Evolutionary conservation across 2,888 invertebrate genomes (phyloP).

Genomic region (Hyposoter dolosus): DNA sequence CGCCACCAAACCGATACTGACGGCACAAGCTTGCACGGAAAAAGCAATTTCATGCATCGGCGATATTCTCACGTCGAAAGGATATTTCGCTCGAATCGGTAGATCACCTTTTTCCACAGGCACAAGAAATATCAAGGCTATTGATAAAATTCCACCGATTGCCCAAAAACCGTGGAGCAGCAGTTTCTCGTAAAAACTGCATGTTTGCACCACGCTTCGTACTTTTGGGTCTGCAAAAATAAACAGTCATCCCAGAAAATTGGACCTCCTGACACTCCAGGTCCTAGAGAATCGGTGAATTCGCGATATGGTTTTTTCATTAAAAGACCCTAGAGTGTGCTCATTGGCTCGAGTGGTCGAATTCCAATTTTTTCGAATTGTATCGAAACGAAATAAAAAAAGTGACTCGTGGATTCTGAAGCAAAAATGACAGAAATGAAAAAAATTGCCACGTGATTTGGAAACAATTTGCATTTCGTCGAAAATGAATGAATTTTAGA

Average conservation of each 20-base stretch:
- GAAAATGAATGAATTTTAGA: background rate
- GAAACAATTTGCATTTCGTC: background rate
- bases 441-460: background rate
- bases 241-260: background rate
- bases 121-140: conserved; percentile 74
- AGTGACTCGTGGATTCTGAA: no score
- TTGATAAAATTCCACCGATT: conserved; percentile 69
- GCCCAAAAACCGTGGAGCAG: conserved; percentile 67
- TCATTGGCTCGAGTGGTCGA: background rate
- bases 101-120: conserved; percentile 74
- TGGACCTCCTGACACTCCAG: background rate
- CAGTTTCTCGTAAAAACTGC: conserved; percentile 62
- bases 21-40: conserved; percentile 71
- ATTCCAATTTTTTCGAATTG: background rate
- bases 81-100: conserved; percentile 78
- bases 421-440: background rate
- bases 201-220: conserved; percentile 26
- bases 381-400: background rate
- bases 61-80: conserved; percentile 74
- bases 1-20: conserved; percentile 73
- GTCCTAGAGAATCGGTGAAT: background rate
- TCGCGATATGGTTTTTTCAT: background rate
- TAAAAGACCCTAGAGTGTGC: background rate
- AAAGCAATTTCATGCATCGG: conserved; percentile 75
- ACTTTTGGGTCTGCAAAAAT: conserved; percentile 52